phyloP scores from a whole-genome alignment of 1,140 invertebrate species.

The Steinernema feltiae region DNA sequence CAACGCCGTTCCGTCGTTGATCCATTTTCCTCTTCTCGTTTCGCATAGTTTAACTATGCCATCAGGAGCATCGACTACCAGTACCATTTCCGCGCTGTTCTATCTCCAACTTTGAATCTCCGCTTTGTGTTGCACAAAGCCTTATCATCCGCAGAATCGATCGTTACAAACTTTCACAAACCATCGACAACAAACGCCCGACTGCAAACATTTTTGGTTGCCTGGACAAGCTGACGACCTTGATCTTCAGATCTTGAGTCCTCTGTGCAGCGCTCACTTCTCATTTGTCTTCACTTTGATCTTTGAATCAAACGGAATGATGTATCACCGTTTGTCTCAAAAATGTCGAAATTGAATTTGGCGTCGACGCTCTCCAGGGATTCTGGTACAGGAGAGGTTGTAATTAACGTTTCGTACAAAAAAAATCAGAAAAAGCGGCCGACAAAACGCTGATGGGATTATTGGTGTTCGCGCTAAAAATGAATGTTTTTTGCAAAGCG shows the following conservation, averaged over 20 bases:
- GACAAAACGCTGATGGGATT: not conserved
- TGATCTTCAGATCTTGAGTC: not conserved
- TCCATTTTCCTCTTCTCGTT: too few relatives aligned
- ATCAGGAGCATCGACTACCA: too few relatives aligned
- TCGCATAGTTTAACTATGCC: not conserved
- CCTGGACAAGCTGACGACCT: conserved; percentile 3
- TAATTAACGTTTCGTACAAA: not conserved
- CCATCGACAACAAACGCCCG: not conserved
- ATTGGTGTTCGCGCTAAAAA: too few relatives aligned
- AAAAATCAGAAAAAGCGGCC: not conserved
- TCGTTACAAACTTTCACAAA: not conserved
- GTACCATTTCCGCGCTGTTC: too few relatives aligned
- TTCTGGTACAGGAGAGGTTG: too few relatives aligned
- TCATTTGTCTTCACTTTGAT: not conserved
- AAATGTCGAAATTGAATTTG: too few relatives aligned
- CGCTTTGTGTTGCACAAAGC: too few relatives aligned
- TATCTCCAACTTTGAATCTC: too few relatives aligned
- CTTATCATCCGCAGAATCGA: not conserved
- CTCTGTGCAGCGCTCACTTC: not conserved
- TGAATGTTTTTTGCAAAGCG: not conserved
- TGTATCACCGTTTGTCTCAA: too few relatives aligned
- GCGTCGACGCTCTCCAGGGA: too few relatives aligned
- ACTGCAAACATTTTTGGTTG: not conserved
- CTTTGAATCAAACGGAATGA: not conserved
- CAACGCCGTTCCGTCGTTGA: too few relatives aligned